Conservation (phyloP, 2,797 vertebrate species). For the Graptemys geographica region DNA sequence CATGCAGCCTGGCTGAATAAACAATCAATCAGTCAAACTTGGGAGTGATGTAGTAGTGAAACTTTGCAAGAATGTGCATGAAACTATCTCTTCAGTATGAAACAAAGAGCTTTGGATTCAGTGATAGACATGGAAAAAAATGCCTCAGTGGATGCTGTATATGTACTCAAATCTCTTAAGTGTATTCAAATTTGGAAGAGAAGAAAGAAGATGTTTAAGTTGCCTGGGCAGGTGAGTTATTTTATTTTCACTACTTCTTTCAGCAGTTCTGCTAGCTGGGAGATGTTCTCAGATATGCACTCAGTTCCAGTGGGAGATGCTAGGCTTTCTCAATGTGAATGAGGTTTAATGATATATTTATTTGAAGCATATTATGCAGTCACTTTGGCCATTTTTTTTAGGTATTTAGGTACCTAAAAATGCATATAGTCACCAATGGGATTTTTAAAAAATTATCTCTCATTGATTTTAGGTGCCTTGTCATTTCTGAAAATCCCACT, state of each 20-base stretch:
- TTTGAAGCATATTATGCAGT: fast-evolving
- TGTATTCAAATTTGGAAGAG: background rate
- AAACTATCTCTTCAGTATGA: background rate
- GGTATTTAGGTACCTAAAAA: too few relatives aligned
- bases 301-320: fast-evolving
- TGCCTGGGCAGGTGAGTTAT: fast-evolving
- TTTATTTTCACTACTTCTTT: background rate
- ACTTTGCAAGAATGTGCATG: background rate
- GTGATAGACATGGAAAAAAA: background rate
- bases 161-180: background rate
- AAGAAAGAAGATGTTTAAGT: background rate
- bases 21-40: background rate
- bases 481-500: too few relatives aligned
- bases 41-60: background rate
- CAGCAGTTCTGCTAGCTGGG: background rate
- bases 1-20: background rate
- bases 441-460: too few relatives aligned
- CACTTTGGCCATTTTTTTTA: too few relatives aligned
- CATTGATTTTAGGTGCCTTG: too few relatives aligned
- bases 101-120: background rate
- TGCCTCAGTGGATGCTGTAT: background rate
- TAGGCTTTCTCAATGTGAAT: background rate
- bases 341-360: fast-evolving
- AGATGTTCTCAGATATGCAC: background rate
- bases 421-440: too few relatives aligned